Evolutionary conservation across 2,113 vertebrate genomes (phyloP).

Genomic region (Plecturocebus donacophilus): DNA sequence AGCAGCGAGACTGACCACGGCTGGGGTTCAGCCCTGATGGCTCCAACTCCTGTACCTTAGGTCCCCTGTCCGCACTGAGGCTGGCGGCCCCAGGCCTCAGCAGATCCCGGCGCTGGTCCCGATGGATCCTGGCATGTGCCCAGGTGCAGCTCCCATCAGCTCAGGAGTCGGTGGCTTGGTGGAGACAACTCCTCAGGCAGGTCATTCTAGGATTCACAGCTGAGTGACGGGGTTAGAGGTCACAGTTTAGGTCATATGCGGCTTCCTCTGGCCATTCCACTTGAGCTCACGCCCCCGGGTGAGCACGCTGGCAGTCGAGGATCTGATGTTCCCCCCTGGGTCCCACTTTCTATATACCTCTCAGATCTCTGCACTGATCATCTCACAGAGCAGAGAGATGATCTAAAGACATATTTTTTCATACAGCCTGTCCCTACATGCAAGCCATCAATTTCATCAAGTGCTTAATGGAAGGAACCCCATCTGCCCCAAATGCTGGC

Average conservation of each 20-base stretch:
- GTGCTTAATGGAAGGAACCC: neutral
- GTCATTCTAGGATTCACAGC: no score
- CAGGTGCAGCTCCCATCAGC: accelerated
- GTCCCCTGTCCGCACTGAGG: neutral
- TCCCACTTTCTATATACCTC: neutral
- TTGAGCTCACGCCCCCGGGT: accelerated
- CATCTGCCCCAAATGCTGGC: neutral
- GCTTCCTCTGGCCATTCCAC: neutral
- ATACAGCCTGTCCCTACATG: accelerated
- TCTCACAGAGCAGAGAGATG: neutral
- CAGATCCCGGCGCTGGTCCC: neutral
- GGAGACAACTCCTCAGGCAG: accelerated
- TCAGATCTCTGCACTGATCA: neutral
- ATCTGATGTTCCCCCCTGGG: neutral
- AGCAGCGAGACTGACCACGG: accelerated
- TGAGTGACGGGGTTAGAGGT: neutral
- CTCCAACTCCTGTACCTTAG: no score
- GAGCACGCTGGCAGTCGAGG: accelerated
- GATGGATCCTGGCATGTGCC: accelerated
- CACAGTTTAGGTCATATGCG: neutral
- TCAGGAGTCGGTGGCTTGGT: accelerated
- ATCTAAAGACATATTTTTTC: neutral
- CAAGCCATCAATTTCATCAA: neutral
- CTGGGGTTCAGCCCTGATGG: accelerated
- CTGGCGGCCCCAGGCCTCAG: neutral